Evolutionary conservation across 2,113 vertebrate genomes (phyloP).

Genomic region (Tauraco erythrolophus): DNA sequence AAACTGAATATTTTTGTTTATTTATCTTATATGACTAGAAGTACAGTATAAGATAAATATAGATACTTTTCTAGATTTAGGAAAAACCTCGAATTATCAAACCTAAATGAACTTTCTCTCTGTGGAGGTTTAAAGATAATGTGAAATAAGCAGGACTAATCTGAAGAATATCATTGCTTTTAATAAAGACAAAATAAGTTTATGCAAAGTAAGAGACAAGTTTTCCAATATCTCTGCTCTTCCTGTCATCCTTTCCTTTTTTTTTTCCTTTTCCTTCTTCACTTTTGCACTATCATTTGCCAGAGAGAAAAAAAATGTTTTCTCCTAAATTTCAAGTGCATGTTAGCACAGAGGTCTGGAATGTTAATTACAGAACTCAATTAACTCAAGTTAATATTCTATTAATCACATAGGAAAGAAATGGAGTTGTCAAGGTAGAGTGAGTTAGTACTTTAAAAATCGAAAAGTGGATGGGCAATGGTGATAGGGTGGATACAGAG

Average conservation of each 20-base stretch:
- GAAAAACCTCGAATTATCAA: neutral
- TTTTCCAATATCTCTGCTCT: neutral
- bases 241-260: neutral
- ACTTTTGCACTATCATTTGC: neutral
- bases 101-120: neutral
- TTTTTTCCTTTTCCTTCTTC: neutral
- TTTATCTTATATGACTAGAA: neutral
- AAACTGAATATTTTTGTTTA: neutral
- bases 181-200: neutral
- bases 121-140: neutral
- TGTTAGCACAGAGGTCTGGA: neutral
- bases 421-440: neutral
- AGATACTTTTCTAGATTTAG: neutral
- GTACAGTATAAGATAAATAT: neutral
- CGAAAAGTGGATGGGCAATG: neutral
- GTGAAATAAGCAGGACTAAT: neutral
- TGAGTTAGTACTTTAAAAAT: neutral
- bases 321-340: neutral
- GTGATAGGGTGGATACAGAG: neutral
- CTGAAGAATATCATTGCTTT: neutral
- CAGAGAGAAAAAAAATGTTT: neutral
- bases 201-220: neutral
- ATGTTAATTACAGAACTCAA: constrained; percentile 31
- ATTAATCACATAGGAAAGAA: neutral
- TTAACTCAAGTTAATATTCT: constrained; percentile 24